Evolutionary conservation across 1,140 invertebrate genomes (phyloP), one percentile per base, ranked within the genome.

Genomic region (Ditylenchus dipsaci): DNA sequence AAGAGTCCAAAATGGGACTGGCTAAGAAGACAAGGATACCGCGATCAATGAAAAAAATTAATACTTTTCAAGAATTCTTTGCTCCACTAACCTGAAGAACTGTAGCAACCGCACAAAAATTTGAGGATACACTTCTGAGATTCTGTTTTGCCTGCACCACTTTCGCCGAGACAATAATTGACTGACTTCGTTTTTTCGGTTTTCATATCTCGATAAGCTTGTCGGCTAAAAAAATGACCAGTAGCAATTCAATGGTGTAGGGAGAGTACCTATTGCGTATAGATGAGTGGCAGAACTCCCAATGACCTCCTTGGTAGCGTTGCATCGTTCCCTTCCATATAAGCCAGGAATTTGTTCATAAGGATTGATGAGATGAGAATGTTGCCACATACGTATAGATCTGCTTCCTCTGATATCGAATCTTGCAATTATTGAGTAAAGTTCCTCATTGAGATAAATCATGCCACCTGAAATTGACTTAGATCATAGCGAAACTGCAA

Each of bases 381-480:
- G 84, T 98, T 97, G 94, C 94, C 63, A 96, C 94, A 85, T 93
- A 97, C 1, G 93, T 95, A 86, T 98, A 97, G 83, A 98, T 98
- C 86, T 91, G 90, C 84, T 94, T 91, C 84, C 91, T 91, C 83
- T 90, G 89, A 85, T 96, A 98, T 77, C 94, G 88, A 43, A 89
- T 87, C 74, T 90, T 87, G 74, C 97, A 88, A 85, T 98, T 98
- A 84, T 97, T 90, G 49, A 98, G 86, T 49, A 98, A 87, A 56
- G 93, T 96, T 26, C 91, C 86, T 97, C 93, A 86, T 97, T 97
- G 67, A 98, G 88, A 84, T 92, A 93, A 92, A 97, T 97, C 78
- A 98, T 88, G 88, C 92, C 91, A 95, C 17, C 3, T 7, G 13
- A 61, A n/a, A n/a, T n/a, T n/a, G 49, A 63, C 9, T 42, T 9